Evolutionary conservation across 2,113 vertebrate genomes (phyloP).

Genomic region (Scomber scombrus): DNA sequence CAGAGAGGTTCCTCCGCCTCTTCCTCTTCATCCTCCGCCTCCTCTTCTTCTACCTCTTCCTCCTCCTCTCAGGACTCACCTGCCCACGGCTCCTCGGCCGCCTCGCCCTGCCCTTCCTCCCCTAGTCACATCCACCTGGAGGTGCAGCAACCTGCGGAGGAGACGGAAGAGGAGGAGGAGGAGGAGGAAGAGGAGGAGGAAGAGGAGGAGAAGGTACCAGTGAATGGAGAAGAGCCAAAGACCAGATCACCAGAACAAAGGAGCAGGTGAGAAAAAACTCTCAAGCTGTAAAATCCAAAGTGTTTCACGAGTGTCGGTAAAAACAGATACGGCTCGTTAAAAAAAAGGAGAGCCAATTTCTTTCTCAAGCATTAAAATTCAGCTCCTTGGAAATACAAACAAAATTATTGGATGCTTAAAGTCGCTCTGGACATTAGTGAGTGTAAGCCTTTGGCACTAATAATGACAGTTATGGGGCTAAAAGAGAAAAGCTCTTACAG

Average conservation of each 20-base stretch:
- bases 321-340: slow-evolving; percentile 37
- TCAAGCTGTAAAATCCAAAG: background rate
- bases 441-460: background rate
- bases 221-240: slow-evolving; percentile 53
- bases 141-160: slow-evolving; percentile 68
- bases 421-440: background rate
- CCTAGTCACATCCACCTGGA: slow-evolving; percentile 83
- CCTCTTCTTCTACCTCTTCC: slow-evolving; percentile 55
- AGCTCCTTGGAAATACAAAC: background rate
- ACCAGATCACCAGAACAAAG: slow-evolving; percentile 42
- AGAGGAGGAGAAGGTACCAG: slow-evolving; percentile 53
- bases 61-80: slow-evolving; percentile 77
- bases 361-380: background rate
- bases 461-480: slow-evolving; percentile 23
- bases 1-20: slow-evolving; percentile 83
- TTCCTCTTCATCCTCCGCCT: slow-evolving; percentile 57
- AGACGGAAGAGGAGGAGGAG: slow-evolving; percentile 42
- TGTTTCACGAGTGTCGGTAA: slow-evolving; percentile 18
- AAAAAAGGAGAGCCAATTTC: background rate
- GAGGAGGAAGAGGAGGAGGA: slow-evolving; percentile 39
- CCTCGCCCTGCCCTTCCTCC: slow-evolving; percentile 77
- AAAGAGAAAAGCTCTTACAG: slow-evolving; percentile 16
- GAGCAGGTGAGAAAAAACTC: slow-evolving; percentile 80
- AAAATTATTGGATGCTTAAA: slow-evolving; percentile 5
- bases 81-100: slow-evolving; percentile 57